Percentiles rank a stretch among this genome's conserved stretches.
phyloP scores from a whole-genome alignment of 2,888 invertebrate species.

The Hydriomena furcata region DNA sequence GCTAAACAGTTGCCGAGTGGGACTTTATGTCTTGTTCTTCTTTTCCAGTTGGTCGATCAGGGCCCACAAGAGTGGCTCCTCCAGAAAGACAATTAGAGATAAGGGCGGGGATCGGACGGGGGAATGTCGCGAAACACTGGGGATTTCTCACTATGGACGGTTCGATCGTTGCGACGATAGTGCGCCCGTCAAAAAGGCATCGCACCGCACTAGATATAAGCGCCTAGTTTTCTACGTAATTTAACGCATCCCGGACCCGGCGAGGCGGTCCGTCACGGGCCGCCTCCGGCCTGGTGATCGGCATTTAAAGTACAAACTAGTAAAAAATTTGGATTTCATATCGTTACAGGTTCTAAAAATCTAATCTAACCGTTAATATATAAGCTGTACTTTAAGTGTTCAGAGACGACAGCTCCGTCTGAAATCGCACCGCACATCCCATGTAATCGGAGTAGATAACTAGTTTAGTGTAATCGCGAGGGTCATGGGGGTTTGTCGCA shows the following conservation, averaged over 20 bases:
- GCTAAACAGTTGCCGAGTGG: conserved; percentile 76
- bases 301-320: conserved; percentile 84
- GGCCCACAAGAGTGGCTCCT: conserved; percentile 83
- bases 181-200: conserved; percentile 81
- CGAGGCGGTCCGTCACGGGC: too few species aligned
- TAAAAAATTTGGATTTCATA: conserved; percentile 80
- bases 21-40: conserved; percentile 82
- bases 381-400: conserved; percentile 84
- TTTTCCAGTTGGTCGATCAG: conserved; percentile 84
- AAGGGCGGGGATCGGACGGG: conserved; percentile 77
- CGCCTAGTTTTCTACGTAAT: conserved; percentile 66
- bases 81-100: conserved; percentile 83
- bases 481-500: too few species aligned
- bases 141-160: conserved; percentile 82
- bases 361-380: conserved; percentile 73
- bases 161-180: conserved; percentile 73
- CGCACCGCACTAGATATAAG: conserved; percentile 81
- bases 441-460: conserved; percentile 58
- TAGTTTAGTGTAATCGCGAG: background rate
- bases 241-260: conserved; percentile 70
- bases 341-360: conserved; percentile 83
- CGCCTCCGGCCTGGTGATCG: conserved; percentile 75
- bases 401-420: conserved; percentile 75
- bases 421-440: conserved; percentile 46
- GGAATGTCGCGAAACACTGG: conserved; percentile 81